phyloP scores from a whole-genome alignment of 1,140 invertebrate species.

The Neuroterus valhalla region DNA sequence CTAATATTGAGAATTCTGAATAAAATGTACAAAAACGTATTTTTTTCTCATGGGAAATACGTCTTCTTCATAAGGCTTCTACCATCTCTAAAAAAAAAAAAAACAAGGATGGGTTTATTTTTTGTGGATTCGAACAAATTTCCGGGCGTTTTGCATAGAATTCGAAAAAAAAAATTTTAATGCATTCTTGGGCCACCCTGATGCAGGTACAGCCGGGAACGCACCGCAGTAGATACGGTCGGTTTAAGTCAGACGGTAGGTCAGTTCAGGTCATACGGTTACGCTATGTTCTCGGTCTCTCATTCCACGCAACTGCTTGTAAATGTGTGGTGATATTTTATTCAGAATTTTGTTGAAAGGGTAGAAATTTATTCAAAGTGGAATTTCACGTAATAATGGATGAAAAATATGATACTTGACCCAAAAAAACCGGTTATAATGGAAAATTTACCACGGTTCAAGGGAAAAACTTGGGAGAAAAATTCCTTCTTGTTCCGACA shows the following conservation, averaged over 20 bases:
- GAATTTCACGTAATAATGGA: background rate
- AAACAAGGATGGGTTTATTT: no score
- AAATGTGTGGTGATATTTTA: background rate
- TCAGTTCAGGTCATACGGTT: background rate
- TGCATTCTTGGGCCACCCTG: no score
- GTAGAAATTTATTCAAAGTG: background rate
- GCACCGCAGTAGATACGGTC: background rate
- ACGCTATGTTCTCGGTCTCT: background rate
- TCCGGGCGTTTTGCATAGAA: no score
- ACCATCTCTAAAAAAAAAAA: no score
- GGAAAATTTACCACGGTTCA: background rate
- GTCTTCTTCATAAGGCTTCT: no score
- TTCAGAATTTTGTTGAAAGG: background rate
- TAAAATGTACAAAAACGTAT: no score
- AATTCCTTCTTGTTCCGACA: conserved; percentile 49
- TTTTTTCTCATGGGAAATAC: no score
- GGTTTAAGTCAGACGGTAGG: background rate
- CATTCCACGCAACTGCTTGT: background rate
- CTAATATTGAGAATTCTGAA: no score
- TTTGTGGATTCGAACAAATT: no score
- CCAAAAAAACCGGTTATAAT: background rate
- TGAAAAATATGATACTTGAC: background rate
- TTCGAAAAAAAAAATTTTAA: no score
- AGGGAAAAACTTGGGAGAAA: conserved; percentile 36
- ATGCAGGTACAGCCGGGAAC: background rate